Percentiles rank a stretch among this genome's conserved stretches.
Conservation (phyloP, 2,797 vertebrate genomes). For the Rhincodon typus region DNA sequence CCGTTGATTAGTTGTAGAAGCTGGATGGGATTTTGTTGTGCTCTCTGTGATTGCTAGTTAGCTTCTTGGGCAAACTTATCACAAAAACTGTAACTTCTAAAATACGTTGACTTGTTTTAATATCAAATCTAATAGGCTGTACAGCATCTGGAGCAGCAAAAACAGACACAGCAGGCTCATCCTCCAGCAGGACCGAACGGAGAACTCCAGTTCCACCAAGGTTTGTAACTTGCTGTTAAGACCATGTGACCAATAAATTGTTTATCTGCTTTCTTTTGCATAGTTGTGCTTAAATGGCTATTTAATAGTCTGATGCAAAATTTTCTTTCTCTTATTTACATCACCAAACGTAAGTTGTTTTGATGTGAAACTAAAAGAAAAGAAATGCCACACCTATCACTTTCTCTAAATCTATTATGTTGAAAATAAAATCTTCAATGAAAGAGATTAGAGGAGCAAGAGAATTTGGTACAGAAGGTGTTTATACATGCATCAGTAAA, state of each 20-base stretch:
- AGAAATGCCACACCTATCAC: background rate
- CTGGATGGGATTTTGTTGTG: too few relatives aligned
- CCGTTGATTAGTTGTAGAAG: background rate
- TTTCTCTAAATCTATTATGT: background rate
- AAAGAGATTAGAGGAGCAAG: background rate
- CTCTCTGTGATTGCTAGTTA: background rate
- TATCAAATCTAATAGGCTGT: constrained; percentile 64
- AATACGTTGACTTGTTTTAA: constrained; percentile 4
- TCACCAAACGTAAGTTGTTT: background rate
- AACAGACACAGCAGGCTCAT: constrained; percentile 65
- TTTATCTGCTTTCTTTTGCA: background rate
- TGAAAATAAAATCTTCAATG: background rate
- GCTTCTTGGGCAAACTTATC: background rate
- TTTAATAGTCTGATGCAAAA: background rate
- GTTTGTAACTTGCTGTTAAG: constrained; percentile 49
- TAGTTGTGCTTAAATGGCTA: background rate
- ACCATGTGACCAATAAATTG: background rate
- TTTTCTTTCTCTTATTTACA: background rate
- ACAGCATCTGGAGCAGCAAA: constrained; percentile 88
- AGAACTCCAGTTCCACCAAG: constrained; percentile 60
- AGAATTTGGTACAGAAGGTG: background rate
- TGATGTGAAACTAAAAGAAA: background rate
- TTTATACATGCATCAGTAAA: background rate
- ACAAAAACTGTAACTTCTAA: background rate
- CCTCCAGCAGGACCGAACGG: constrained; percentile 64